These are phyloP conservation scores for Nettapus auritus DNA, from an alignment of 2,113 vertebrate genomes.

Conservation along the genomic window DNA sequence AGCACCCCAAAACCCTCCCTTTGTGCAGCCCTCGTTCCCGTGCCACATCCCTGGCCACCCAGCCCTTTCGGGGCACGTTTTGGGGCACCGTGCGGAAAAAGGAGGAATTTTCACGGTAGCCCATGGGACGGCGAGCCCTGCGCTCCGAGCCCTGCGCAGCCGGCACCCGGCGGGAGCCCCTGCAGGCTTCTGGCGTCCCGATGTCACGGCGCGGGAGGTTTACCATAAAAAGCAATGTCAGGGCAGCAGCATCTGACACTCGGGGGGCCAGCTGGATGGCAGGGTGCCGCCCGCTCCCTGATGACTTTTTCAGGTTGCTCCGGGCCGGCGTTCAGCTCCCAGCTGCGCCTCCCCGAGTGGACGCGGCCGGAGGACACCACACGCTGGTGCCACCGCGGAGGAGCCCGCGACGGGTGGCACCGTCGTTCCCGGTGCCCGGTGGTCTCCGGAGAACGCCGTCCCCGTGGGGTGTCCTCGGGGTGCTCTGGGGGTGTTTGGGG, in stretches of 20 bases:
- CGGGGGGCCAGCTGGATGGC: background rate
- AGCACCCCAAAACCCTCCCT: background rate
- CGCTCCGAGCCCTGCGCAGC: background rate
- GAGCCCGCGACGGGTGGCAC: background rate
- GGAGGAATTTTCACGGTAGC: background rate
- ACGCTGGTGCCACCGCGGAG: no score
- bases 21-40: background rate
- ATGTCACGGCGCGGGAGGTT: background rate
- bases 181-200: background rate
- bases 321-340: background rate
- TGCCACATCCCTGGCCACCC: fast-evolving
- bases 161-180: background rate
- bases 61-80: fast-evolving
- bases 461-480: background rate
- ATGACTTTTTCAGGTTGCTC: conserved; percentile 37
- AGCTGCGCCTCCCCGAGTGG: background rate
- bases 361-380: background rate
- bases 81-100: background rate
- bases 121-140: background rate
- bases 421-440: background rate
- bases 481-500: background rate
- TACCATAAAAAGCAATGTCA: conserved; percentile 48
- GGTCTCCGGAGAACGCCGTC: background rate
- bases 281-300: background rate
- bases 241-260: background rate